These are phyloP conservation scores for Venturia canescens DNA, from an alignment of 1,140 invertebrate genomes.

Conservation along the genomic window DNA sequence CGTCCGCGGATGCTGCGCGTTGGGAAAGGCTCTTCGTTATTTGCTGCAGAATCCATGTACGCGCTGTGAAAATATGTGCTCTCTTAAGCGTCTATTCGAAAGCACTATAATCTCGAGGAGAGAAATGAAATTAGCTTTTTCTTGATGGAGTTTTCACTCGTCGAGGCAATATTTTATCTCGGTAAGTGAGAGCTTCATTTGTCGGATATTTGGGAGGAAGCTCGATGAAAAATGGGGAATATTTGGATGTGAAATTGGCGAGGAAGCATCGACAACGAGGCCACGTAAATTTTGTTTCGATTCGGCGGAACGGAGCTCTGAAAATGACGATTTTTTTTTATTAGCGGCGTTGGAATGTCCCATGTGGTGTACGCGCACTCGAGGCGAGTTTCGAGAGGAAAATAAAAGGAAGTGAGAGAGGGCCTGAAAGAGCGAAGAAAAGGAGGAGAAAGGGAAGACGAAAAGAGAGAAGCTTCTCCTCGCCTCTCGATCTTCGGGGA, in stretches of 20 bases:
- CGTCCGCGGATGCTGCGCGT: neutral
- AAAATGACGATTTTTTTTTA: neutral
- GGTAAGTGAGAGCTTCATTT: neutral
- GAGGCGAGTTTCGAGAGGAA: neutral
- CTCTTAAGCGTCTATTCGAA: neutral
- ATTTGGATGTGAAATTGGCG: too few relatives aligned
- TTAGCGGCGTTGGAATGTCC: neutral
- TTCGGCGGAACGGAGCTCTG: too few relatives aligned
- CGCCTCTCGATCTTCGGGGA: neutral
- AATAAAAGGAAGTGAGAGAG: neutral
- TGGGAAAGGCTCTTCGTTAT: neutral
- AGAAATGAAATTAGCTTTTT: neutral
- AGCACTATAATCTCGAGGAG: neutral
- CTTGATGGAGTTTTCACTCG: neutral
- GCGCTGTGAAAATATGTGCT: neutral
- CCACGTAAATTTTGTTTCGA: too few relatives aligned
- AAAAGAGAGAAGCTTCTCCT: constrained; percentile 23
- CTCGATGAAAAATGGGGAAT: too few relatives aligned
- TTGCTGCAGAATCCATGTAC: neutral
- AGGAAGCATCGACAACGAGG: too few relatives aligned
- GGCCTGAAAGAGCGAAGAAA: neutral
- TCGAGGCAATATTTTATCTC: neutral
- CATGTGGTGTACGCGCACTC: neutral
- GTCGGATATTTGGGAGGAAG: too few relatives aligned
- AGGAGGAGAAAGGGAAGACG: neutral